Conservation (phyloP, 1,140 invertebrate genomes). For the Hycleus phaleratus region DNA sequence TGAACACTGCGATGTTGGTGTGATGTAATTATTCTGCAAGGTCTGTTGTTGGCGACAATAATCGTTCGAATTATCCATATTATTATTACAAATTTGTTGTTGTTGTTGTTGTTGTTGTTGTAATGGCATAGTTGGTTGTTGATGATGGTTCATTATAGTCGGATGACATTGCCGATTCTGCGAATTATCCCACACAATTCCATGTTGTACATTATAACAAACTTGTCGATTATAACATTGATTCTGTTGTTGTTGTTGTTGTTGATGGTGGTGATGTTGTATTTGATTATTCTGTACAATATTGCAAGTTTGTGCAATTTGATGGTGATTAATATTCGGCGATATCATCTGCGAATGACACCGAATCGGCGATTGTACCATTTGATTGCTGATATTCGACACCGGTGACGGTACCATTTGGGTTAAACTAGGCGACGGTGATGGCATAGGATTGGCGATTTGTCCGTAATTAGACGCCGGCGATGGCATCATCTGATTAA, state of each 20-base stretch:
- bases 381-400: constrained; percentile 11
- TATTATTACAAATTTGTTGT: constrained; percentile 7
- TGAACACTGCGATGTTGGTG: constrained; percentile 39
- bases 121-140: constrained; percentile 21
- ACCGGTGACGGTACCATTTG: constrained; percentile 19
- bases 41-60: background rate
- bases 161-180: constrained; percentile 22
- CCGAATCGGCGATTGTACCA: constrained; percentile 18
- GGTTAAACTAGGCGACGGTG: constrained; percentile 19
- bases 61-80: too few species aligned
- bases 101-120: constrained; percentile 14
- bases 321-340: constrained; percentile 15
- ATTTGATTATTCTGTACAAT: constrained; percentile 19
- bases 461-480: constrained; percentile 17
- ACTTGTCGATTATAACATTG: constrained; percentile 21
- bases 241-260: constrained; percentile 40
- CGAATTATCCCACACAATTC: constrained; percentile 8
- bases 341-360: constrained; percentile 31
- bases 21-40: constrained; percentile 40
- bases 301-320: constrained; percentile 15
- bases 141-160: constrained; percentile 10
- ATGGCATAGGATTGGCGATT: constrained; percentile 26
- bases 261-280: constrained; percentile 29
- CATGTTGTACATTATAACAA: constrained; percentile 22
- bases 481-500: constrained; percentile 34